Percentiles rank a stretch among this genome's conserved stretches.
Evolutionary conservation across 2,797 vertebrate genomes (phyloP).

Genomic region (Hydrophis major): DNA sequence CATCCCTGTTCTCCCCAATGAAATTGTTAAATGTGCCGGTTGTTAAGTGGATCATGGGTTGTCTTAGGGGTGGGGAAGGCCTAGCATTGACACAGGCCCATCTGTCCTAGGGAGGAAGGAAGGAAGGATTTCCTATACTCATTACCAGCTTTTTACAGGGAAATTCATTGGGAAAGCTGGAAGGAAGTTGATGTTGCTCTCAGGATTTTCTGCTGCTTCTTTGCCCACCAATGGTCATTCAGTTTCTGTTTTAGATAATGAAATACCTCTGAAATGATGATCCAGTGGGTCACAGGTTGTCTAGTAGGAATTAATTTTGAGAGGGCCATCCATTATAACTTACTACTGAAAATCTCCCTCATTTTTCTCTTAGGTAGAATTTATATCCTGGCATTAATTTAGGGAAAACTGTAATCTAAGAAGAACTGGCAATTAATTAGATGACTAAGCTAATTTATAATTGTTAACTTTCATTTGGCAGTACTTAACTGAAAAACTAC

Average conservation of each 20-base stretch:
- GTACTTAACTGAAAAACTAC: constrained; percentile 8
- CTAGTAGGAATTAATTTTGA: background rate
- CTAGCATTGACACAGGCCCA: background rate
- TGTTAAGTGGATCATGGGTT: background rate
- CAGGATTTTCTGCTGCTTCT: background rate
- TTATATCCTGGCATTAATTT: background rate
- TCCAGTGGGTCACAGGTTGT: background rate
- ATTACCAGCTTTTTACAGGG: background rate
- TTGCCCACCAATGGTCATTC: background rate
- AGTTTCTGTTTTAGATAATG: background rate
- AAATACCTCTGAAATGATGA: background rate
- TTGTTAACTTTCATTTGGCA: constrained; percentile 20
- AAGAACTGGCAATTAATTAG: constrained; percentile 37
- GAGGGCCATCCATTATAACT: background rate
- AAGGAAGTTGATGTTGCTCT: background rate
- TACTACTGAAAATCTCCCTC: background rate
- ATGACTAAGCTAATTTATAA: constrained; percentile 34
- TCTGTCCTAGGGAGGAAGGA: background rate
- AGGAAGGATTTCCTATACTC: too few relatives aligned
- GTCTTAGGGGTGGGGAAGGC: background rate
- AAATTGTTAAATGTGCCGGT: background rate
- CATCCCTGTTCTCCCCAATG: background rate
- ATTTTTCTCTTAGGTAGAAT: background rate
- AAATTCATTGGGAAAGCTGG: background rate
- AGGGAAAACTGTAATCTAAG: constrained; percentile 26